These are phyloP conservation scores for Koerneria pararmatus DNA, from an alignment of 2,888 invertebrate species.

Conservation along the genomic window DNA sequence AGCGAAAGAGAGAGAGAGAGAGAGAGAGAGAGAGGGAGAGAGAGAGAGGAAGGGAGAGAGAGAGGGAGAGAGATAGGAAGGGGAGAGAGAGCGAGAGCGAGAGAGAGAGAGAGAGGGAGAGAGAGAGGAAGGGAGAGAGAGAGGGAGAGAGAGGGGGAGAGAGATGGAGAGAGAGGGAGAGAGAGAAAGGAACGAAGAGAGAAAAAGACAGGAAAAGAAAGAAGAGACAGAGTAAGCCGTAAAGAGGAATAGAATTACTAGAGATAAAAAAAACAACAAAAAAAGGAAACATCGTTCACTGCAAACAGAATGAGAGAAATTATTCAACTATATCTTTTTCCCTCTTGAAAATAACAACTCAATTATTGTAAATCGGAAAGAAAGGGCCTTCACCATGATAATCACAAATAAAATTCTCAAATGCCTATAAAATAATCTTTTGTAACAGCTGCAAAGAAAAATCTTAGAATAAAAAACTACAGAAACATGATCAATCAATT, in stretches of 20 bases:
- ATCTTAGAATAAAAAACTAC: too few species aligned
- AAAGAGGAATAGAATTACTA: too few species aligned
- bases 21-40: conserved; percentile 4
- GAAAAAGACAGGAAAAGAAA: conserved; percentile 8
- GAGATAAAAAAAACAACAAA: too few species aligned
- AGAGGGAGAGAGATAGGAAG: neutral
- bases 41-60: neutral
- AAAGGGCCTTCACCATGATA: too few species aligned
- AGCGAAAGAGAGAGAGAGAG: too few species aligned
- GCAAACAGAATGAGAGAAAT: conserved; percentile 26
- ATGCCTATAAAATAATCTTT: too few species aligned
- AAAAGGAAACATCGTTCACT: conserved; percentile 20
- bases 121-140: conserved; percentile 25
- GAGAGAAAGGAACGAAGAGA: conserved; percentile 12
- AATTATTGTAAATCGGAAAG: too few species aligned
- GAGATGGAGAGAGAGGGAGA: conserved; percentile 22
- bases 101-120: conserved; percentile 28
- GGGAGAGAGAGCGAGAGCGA: conserved; percentile 2
- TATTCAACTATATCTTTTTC: too few species aligned
- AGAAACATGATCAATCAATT: too few species aligned
- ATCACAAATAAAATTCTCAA: too few species aligned
- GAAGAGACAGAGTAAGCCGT: conserved; percentile 10
- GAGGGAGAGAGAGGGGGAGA: conserved; percentile 16
- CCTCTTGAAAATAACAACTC: too few species aligned
- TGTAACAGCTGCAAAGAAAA: too few species aligned